Evolutionary conservation across 2,797 vertebrate genomes (phyloP).

Genomic region (Spinibarbus caldwelli): DNA sequence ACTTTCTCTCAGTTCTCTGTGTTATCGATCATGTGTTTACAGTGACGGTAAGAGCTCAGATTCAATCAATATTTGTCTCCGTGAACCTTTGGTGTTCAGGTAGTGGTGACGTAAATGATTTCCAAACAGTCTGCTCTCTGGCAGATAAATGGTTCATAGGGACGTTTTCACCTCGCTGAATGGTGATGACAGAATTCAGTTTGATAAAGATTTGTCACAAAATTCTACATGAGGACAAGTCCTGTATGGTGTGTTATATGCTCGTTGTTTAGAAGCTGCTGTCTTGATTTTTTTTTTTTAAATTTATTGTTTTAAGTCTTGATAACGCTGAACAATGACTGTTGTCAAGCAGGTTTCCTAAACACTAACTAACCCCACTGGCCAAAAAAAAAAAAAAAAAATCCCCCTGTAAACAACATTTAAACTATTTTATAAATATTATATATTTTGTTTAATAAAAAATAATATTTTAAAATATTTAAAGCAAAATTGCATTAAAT

Average conservation of each 20-base stretch:
- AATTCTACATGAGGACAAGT: neutral
- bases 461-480: neutral
- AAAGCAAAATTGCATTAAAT: neutral
- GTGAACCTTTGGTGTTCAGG: slow-evolving; percentile 51
- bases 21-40: slow-evolving; percentile 45
- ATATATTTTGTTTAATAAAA: neutral
- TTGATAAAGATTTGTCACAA: slow-evolving; percentile 7
- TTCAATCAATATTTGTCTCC: slow-evolving; percentile 57
- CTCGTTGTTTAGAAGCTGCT: neutral
- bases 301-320: neutral
- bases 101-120: slow-evolving; percentile 51
- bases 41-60: slow-evolving; percentile 40
- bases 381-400: neutral
- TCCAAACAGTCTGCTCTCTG: slow-evolving; percentile 30
- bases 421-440: neutral
- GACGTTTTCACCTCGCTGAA: slow-evolving; percentile 2
- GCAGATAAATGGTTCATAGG: slow-evolving; percentile 35
- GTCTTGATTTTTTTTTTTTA: neutral
- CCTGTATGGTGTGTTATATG: neutral
- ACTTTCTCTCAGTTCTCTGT: slow-evolving; percentile 36
- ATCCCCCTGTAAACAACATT: neutral
- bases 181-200: slow-evolving; percentile 9
- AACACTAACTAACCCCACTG: neutral
- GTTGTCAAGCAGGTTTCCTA: slow-evolving; percentile 9
- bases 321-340: neutral